Evolutionary conservation across 2,113 vertebrate species (phyloP).

Genomic region (Mirounga angustirostris): DNA sequence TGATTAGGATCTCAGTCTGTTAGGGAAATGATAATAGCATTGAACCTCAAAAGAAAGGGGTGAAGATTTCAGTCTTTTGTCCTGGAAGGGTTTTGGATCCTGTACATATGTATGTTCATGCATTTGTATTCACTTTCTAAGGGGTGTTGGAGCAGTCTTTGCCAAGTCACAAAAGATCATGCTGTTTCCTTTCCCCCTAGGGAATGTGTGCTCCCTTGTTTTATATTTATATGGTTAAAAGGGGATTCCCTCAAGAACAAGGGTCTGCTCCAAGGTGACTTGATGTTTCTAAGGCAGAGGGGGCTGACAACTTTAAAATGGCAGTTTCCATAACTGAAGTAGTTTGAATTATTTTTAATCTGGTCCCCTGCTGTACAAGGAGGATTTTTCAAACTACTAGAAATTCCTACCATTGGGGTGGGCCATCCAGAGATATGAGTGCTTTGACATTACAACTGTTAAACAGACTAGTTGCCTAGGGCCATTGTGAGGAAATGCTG

Average conservation of each 20-base stretch:
- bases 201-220: neutral
- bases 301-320: constrained; percentile 6
- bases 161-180: constrained; percentile 19
- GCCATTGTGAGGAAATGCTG: neutral
- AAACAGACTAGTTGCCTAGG: neutral
- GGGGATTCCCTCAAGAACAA: neutral
- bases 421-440: neutral
- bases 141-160: neutral
- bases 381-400: constrained; percentile 8
- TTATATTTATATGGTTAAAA: constrained; percentile 43
- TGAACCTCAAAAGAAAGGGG: neutral
- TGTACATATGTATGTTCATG: neutral
- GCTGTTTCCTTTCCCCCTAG: neutral
- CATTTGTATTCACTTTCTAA: neutral
- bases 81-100: neutral
- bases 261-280: neutral
- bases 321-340: constrained; percentile 31
- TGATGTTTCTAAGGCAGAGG: constrained; percentile 33
- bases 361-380: neutral
- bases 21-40: neutral
- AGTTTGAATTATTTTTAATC: constrained; percentile 37
- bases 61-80: constrained; percentile 24
- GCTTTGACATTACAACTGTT: neutral
- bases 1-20: constrained; percentile 17
- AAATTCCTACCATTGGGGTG: neutral